These are phyloP conservation scores for Zaprionus davidi DNA, from an alignment of 1,140 invertebrate genomes.

Conservation along the genomic window DNA sequence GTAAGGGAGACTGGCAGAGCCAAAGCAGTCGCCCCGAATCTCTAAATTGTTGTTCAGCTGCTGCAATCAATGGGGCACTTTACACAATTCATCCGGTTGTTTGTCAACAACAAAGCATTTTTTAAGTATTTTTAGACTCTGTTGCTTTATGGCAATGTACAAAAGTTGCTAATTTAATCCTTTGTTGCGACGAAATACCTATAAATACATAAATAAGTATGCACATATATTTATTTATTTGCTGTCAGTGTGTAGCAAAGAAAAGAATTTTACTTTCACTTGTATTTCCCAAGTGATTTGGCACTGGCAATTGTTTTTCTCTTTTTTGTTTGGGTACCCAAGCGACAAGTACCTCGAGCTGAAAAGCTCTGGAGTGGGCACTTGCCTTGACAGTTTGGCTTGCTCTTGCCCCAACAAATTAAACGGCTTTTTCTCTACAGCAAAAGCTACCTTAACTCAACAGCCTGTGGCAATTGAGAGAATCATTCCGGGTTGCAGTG, in stretches of 20 bases:
- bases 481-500: background rate
- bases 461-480: background rate
- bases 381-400: slow-evolving; percentile 19
- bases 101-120: background rate
- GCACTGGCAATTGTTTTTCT: slow-evolving; percentile 19
- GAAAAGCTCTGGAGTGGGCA: slow-evolving; percentile 18
- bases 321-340: slow-evolving; percentile 15
- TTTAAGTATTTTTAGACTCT: background rate
- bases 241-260: background rate
- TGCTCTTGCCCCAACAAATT: slow-evolving; percentile 23
- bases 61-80: background rate
- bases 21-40: background rate
- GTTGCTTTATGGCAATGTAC: background rate
- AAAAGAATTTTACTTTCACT: slow-evolving; percentile 10
- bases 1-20: background rate
- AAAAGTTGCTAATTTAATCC: slow-evolving; percentile 17
- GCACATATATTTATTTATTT: slow-evolving; percentile 21
- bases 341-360: slow-evolving; percentile 15
- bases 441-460: slow-evolving; percentile 12
- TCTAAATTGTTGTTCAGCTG: background rate
- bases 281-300: slow-evolving; percentile 25
- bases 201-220: background rate
- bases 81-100: background rate
- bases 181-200: slow-evolving; percentile 3
- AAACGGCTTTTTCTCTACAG: slow-evolving; percentile 11